Base-by-base conservation (phyloP, 2,797 vertebrate genomes). In the Pseudochromis fuscus region DNA sequence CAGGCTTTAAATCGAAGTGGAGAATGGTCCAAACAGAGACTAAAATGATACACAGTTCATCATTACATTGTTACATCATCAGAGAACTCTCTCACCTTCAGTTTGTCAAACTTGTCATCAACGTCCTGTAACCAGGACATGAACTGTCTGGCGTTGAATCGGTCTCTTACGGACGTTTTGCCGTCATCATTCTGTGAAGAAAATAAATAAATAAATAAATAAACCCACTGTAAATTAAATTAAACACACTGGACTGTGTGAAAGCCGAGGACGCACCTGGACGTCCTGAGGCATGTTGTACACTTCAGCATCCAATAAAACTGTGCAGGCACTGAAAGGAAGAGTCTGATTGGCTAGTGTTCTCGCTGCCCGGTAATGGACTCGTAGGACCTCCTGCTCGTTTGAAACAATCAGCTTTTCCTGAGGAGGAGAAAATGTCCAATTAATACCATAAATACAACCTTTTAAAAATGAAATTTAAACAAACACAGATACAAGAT, bases 91-190 rank as follows among this genome's bases (percentile, higher is more conserved):
- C 61, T 38, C 86, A 98, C 98, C 96, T 99, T 99, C 81, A 99
- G 93, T 91, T 99, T 99, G 87, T 99, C 98, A 88, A 99, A 99
- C 88, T 99, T 99, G 92, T 99, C 98, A 67, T 99, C 98, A 1
- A 99, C 98, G 0, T 99, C 98, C 89, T 99, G 98, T 82, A 99
- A 90, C 98, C 98, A 99, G 6, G 98, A 99, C 97, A 99, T 99
- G 62, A 99, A 99, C 78, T 99, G 98, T 52, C 98, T 92, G 53
- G 97, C 97, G 76, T 99, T 99, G 87, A 99, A 99, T 38, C 98
- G 90, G 90, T 99, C 98, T 83, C 98, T 95, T 66, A 99, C 98
- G 0, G 98, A 99, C 1, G 96, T 96, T 93, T 99, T 99, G 69
- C 96, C 96, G 48, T 99, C 98, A 59, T 99, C 98, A n/a, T 76